Conservation (phyloP, 2,888 invertebrate species). For the Aspidapion aeneum region DNA sequence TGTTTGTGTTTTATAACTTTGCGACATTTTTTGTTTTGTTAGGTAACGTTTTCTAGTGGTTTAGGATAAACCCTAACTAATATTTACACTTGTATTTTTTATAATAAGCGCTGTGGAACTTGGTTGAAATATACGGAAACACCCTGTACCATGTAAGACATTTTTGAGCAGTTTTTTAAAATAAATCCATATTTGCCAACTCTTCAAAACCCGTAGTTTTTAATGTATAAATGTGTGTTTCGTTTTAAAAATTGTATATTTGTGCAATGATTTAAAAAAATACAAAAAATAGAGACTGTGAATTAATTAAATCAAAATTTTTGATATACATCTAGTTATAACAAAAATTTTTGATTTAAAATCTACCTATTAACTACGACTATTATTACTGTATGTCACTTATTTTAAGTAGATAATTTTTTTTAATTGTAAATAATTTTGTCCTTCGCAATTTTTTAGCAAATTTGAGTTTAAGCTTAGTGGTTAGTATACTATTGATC, state of each 20-base stretch:
- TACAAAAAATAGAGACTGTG: constrained; percentile 37
- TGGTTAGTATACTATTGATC: too few relatives aligned
- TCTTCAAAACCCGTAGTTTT: constrained; percentile 23
- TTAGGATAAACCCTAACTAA: too few relatives aligned
- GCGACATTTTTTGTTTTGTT: too few relatives aligned
- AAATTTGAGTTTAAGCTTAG: constrained; percentile 15
- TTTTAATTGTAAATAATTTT: constrained; percentile 30
- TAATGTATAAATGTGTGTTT: constrained; percentile 20
- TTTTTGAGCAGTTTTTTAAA: constrained; percentile 23
- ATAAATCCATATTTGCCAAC: constrained; percentile 29
- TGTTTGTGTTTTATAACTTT: too few relatives aligned
- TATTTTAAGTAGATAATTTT: constrained; percentile 28
- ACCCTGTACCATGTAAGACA: too few relatives aligned
- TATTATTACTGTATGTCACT: not conserved
- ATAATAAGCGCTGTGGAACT: too few relatives aligned
- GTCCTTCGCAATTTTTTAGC: constrained; percentile 17
- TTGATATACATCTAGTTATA: not conserved
- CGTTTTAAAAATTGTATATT: constrained; percentile 22
- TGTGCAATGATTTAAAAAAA: constrained; percentile 40
- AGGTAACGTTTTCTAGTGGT: too few relatives aligned
- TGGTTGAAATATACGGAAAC: too few relatives aligned
- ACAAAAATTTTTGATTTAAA: not conserved
- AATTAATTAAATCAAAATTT: constrained; percentile 11
- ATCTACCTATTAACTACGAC: too few relatives aligned
- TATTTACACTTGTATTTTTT: too few relatives aligned